phyloP scores from a whole-genome alignment of 2,113 vertebrate species.

The Choloepus hoffmanni region DNA sequence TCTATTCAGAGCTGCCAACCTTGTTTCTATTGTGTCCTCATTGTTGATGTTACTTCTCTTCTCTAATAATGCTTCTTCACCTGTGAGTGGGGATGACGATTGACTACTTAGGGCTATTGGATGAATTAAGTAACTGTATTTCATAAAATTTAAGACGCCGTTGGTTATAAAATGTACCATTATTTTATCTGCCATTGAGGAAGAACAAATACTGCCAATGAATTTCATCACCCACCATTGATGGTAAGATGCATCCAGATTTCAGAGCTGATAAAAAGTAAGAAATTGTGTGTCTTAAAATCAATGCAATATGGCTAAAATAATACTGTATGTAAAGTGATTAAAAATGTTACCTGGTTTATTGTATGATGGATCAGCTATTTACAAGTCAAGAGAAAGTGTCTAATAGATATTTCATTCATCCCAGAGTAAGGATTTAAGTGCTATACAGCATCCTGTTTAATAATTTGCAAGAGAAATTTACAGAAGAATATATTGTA shows the following conservation, averaged over 20 bases:
- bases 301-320: background rate
- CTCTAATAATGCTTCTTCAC: background rate
- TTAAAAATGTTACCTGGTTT: background rate
- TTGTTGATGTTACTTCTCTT: rapidly evolving
- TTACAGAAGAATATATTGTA: no score
- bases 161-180: background rate
- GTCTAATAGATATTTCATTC: rapidly evolving
- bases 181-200: background rate
- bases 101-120: rapidly evolving
- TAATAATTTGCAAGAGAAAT: rapidly evolving
- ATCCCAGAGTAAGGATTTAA: background rate
- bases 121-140: background rate
- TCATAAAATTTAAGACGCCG: background rate
- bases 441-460: background rate
- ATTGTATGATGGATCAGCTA: background rate
- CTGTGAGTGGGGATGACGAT: background rate
- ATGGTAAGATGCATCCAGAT: rapidly evolving
- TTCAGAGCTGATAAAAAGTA: background rate
- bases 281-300: background rate
- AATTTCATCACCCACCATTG: rapidly evolving
- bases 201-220: rapidly evolving
- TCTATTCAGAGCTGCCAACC: rapidly evolving
- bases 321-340: background rate
- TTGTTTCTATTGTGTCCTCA: rapidly evolving
- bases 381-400: background rate